Evolutionary conservation across 1,140 invertebrate genomes (phyloP).

Genomic region (Drosophila parabipectinata): DNA sequence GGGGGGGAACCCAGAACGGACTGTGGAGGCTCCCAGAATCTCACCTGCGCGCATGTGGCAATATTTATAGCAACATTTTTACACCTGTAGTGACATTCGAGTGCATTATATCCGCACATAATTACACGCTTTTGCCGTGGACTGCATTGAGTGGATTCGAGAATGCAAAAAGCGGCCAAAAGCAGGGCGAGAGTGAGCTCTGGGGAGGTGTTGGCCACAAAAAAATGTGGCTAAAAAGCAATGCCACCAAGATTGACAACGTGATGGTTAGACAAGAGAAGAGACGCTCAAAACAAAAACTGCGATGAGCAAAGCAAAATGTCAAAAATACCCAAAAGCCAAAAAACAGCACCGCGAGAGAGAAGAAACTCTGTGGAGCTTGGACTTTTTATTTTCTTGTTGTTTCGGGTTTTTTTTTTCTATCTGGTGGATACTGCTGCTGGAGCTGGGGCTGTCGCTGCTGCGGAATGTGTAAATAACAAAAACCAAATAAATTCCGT

Average conservation of each 20-base stretch:
- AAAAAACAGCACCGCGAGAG: slow-evolving; percentile 45
- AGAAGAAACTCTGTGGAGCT: slow-evolving; percentile 56
- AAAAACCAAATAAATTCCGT: slow-evolving; percentile 80
- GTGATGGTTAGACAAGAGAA: slow-evolving; percentile 78
- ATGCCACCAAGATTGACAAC: slow-evolving; percentile 82
- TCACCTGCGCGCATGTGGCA: neutral
- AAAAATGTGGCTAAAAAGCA: slow-evolving; percentile 60
- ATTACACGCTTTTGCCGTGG: slow-evolving; percentile 21
- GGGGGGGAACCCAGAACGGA: neutral
- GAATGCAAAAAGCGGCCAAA: slow-evolving; percentile 21
- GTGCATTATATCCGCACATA: slow-evolving; percentile 37
- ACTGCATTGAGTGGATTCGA: slow-evolving; percentile 23
- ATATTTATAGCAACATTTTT: slow-evolving; percentile 24
- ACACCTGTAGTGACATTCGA: slow-evolving; percentile 32
- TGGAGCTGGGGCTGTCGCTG: slow-evolving; percentile 9
- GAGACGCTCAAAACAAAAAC: slow-evolving; percentile 77
- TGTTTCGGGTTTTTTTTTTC: neutral
- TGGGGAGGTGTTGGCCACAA: slow-evolving; percentile 20
- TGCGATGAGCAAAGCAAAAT: slow-evolving; percentile 78
- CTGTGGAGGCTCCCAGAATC: neutral
- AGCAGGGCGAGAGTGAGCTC: slow-evolving; percentile 32
- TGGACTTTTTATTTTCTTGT: slow-evolving; percentile 29
- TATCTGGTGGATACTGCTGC: neutral
- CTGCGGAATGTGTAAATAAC: slow-evolving; percentile 78
- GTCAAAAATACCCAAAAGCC: slow-evolving; percentile 76